Percentiles rank a stretch among this genome's conserved stretches.
Evolutionary conservation across 2,113 vertebrate species (phyloP).

Genomic region (Epinephelus fuscoguttatus): DNA sequence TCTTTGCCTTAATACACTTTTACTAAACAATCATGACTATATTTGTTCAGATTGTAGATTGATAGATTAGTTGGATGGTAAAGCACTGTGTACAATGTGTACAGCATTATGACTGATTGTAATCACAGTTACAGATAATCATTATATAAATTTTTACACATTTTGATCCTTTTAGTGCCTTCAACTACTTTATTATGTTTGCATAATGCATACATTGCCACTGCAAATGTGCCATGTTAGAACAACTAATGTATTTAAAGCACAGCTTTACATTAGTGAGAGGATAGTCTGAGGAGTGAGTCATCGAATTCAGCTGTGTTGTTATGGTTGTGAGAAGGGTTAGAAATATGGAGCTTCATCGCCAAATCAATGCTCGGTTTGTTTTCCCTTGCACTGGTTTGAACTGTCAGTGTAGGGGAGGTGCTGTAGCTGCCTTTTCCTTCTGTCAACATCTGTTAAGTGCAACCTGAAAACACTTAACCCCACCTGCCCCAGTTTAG

Average conservation of each 20-base stretch:
- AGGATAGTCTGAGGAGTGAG: not conserved
- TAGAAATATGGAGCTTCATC: not conserved
- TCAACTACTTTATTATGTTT: not conserved
- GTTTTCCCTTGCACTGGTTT: not conserved
- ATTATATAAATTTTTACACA: constrained; percentile 7
- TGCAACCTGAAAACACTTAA: not conserved
- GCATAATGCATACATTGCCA: not conserved
- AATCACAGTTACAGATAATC: constrained; percentile 8
- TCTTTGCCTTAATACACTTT: constrained; percentile 18
- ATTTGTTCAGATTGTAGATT: constrained; percentile 15
- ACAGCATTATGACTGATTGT: not conserved
- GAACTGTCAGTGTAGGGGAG: not conserved
- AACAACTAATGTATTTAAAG: not conserved
- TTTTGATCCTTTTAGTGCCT: constrained; percentile 35
- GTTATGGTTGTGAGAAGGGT: not conserved
- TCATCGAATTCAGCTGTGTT: not conserved
- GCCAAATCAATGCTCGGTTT: not conserved
- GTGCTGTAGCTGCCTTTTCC: not conserved
- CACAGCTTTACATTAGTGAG: not conserved
- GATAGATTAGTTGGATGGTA: not conserved
- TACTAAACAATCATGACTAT: not conserved
- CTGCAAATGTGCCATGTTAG: constrained; percentile 27
- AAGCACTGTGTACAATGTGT: not conserved
- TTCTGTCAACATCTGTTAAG: not conserved
- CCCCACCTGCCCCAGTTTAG: not conserved